These are phyloP conservation scores for Mungos mungo DNA, from an alignment of 2,113 vertebrate species.

Conservation along the genomic window DNA sequence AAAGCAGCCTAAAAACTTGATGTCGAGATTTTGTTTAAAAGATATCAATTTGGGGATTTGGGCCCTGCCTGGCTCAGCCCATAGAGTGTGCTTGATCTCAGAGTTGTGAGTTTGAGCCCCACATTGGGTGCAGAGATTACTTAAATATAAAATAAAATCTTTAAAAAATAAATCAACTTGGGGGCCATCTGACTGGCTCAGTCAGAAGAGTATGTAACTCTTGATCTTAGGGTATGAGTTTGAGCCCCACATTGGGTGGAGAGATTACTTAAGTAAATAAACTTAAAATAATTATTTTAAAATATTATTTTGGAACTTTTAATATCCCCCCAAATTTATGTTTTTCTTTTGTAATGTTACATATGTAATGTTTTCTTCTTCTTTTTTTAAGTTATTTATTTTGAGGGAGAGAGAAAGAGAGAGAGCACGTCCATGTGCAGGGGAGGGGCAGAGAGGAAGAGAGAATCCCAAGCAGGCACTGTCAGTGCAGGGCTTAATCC, in stretches of 20 bases:
- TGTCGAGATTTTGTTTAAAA: not conserved
- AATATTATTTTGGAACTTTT: not conserved
- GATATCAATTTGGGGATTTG: not conserved
- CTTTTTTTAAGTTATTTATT: too few species aligned
- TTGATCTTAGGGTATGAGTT: not conserved
- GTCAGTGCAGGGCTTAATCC: too few species aligned
- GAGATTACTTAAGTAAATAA: not conserved
- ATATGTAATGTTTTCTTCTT: not conserved
- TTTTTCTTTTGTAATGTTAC: constrained; percentile 9
- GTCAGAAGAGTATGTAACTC: not conserved
- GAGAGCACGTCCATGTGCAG: too few species aligned
- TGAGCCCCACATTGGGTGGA: not conserved
- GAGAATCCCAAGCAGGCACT: too few species aligned
- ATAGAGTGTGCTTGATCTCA: too few species aligned
- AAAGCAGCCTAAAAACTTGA: not conserved
- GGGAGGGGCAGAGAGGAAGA: too few species aligned
- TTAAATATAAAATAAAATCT: not conserved
- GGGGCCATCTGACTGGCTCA: not conserved
- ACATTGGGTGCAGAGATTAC: too few species aligned
- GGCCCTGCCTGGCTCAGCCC: too few species aligned
- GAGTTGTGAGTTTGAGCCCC: too few species aligned
- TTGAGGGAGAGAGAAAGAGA: too few species aligned
- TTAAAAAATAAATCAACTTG: not conserved
- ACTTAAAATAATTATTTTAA: not conserved
- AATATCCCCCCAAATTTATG: not conserved